Evolutionary conservation across 2,113 vertebrate genomes (phyloP), one percentile per base, ranked within the genome.

Genomic region (Onychostruthus taczanowskii): DNA sequence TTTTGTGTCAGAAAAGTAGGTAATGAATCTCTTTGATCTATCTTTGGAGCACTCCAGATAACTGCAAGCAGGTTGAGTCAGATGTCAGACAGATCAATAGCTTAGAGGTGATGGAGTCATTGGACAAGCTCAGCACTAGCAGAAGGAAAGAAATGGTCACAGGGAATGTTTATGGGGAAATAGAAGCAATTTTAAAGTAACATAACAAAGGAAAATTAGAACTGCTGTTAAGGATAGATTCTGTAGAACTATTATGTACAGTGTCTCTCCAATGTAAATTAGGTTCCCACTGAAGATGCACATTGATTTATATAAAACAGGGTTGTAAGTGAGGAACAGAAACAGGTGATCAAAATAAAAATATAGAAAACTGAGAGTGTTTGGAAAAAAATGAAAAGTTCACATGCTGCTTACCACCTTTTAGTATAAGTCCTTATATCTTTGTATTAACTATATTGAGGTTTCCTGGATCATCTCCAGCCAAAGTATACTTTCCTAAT

Each of bases 11-110:
- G 89, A 93, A 47, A 84, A 85, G 50, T 43, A 89, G 73, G 50
- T 66, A 95, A 96, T 86, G 64, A 92, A 92, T 94, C 63, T 96
- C 58, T 84, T 55, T 80, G 84, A 55, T 93, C 79, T 94, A 39
- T 90, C 87, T 97, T 94, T 94, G 79, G 91, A 84, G 84, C 83
- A 77, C 53, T 95, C 79, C 77, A 89, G 91, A 93, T 74, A 97
- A 96, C 49, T 92, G 87, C 52, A 85, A 97, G 94, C 73, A 95
- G 44, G 69, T 56, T 83, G 78, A 97, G 95, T 93, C 93, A 95
- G 91, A 96, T 94, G 95, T 94, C 96, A 97, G 96, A 92, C 92
- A 94, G 96, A 97, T 97, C 94, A 95, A 96, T 96, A 97, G 84
- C 72, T 67, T 39, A 94, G 87, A 96, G 89, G 70, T 89, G 93